Evolutionary conservation across 1,140 invertebrate species (phyloP), one percentile per base, ranked within the genome.

Genomic region (Temnothorax curvispinosus): DNA sequence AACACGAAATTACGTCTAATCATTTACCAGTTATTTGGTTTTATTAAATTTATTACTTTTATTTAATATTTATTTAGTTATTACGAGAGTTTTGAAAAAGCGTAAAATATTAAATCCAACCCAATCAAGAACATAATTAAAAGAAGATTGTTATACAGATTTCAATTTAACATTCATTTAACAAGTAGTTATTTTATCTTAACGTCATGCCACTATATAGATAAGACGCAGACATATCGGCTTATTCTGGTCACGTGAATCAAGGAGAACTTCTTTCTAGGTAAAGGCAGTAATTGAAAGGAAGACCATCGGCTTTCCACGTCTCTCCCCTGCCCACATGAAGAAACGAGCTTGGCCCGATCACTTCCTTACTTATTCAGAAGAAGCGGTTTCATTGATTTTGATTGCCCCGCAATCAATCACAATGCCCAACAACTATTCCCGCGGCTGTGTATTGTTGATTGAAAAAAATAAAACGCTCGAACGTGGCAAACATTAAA

Each of bases 181-280:
- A 47, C 58, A 35, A 21, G 11, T 21, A 75, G 60, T 58, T 38
- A 76, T 27, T 44, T 7, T 32, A 15, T 50, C 15, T 44, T 38
- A 27, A 58, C 21, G 21, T 35, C n/a, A 50, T 50, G 47, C 3
- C 3, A 7, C 9, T 27, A 27, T 27, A 27, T 50, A 62, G 50
- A 41, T 81, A 54, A n/a, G 1, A 84, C n/a, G 44, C 74, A 60
- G 67, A 60, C 27, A 47, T 27, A 72, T 50, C 62, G 54, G 21
- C 11, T 77, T 60, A 86, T 86, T 86, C 85, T 8, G 18, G 85
- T 86, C 85, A 86, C 85, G 76, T 86, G 77, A 18, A 67, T 41
- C 41, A 65, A 65, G 13, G 9, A 44, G 27, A 82, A 86, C 85
- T 86, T 86, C 85, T 82, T 82, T 69, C n/a, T 50, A 80, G 32